Evolutionary conservation across 1,140 invertebrate genomes (phyloP), one percentile per base, ranked within the genome.

Genomic region (Nephotettix cincticeps): DNA sequence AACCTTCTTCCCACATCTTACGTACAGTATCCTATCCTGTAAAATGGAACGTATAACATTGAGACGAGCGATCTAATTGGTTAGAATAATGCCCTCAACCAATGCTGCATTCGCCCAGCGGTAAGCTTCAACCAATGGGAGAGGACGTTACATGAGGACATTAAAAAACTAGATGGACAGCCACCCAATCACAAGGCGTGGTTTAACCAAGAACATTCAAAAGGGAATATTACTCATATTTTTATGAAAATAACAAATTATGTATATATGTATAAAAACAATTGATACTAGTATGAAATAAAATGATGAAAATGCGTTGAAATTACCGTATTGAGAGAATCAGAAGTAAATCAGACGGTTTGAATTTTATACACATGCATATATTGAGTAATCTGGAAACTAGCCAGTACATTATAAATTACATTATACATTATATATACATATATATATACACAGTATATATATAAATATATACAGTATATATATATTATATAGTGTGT

Each of bases 71-170:
- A 78, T 79, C 78, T 81, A 81, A 83, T 83, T 82, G 82, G 81
- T 79, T 79, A 80, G 79, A 81, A 82, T 79, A 81, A 80, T 80
- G 78, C 78, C 75, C 78, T 79, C 79, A 77, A 79, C 65, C 73
- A 66, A 74, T 74, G 72, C 67, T 63, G 64, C 66, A 72, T 65
- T 63, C 74, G 66, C 71, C 76, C 75, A 74, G 74, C 73, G 72
- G 73, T 72, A 72, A 84, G 83, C 84, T 81, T 82, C 83, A 82
- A 84, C 85, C 86, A 87, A 87, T 87, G 84, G 85, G 83, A 83
- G 84, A 84, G 84, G 84, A 83, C 82, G 83, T 86, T 86, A 82
- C 82, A 84, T 82, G 81, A 80, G 79, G 78, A 80, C 80, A 85
- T 84, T 83, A 77, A 76, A 77, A 77, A 78, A 76, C 72, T 73